Evolutionary conservation across 2,113 vertebrate species (phyloP).

Genomic region (Eretmochelys imbricata): DNA sequence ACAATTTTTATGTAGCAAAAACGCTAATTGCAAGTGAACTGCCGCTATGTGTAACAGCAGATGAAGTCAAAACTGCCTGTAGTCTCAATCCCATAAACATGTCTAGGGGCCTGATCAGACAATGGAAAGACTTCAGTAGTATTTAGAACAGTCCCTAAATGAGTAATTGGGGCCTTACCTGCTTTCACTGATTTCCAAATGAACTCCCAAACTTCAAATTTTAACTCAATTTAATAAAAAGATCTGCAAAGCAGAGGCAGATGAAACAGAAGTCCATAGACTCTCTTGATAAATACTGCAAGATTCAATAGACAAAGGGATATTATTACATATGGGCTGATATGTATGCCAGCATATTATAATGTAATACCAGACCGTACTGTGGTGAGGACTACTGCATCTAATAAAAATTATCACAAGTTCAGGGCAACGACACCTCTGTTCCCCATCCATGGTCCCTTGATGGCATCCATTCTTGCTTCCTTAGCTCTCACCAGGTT

Average conservation of each 20-base stretch:
- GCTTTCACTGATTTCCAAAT: neutral
- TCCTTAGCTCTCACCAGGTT: too few relatives aligned
- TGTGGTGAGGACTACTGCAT: neutral
- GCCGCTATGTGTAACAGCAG: slow-evolving; percentile 26
- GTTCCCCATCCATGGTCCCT: too few relatives aligned
- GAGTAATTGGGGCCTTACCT: slow-evolving; percentile 5
- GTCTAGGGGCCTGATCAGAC: slow-evolving; percentile 30
- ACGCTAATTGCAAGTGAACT: slow-evolving; percentile 57
- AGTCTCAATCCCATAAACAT: slow-evolving; percentile 51
- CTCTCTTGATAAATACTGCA: neutral
- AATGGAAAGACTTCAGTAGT: slow-evolving; percentile 16
- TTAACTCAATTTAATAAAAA: slow-evolving; percentile 12
- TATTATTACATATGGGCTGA: neutral
- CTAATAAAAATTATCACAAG: neutral
- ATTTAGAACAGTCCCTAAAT: neutral
- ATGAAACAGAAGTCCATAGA: neutral
- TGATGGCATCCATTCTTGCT: too few relatives aligned
- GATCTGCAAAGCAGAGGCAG: neutral
- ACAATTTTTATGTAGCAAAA: slow-evolving; percentile 51
- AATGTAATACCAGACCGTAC: neutral
- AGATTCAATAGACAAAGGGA: neutral
- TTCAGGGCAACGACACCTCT: too few relatives aligned
- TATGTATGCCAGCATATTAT: neutral
- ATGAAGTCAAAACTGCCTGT: slow-evolving; percentile 47
- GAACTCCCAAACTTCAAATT: neutral